Conservation (phyloP, 1,140 invertebrate genomes). For the Aphelinus atriplicis region DNA sequence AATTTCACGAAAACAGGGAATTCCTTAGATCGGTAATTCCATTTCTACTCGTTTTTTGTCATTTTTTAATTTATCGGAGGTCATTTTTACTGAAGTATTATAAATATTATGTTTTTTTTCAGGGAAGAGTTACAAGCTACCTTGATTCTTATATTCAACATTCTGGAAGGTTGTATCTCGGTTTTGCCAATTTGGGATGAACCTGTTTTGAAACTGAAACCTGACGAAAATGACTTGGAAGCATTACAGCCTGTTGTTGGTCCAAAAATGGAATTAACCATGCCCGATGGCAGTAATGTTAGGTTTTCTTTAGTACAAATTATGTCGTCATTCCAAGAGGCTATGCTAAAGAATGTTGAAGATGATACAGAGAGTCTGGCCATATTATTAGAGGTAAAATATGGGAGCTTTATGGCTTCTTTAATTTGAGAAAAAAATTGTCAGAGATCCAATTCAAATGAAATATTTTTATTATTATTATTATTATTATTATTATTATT, state of each 20-base stretch:
- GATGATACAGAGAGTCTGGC: conserved; percentile 81
- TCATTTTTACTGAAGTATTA: conserved; percentile 45
- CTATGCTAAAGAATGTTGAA: conserved; percentile 70
- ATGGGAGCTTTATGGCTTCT: no score
- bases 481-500: no score
- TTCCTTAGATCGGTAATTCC: conserved; percentile 50
- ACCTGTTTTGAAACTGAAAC: conserved; percentile 62
- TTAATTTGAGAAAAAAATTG: no score
- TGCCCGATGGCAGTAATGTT: conserved; percentile 74
- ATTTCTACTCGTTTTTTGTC: not conserved
- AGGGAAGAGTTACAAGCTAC: conserved; percentile 66
- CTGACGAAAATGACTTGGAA: conserved; percentile 52
- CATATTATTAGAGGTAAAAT: conserved; percentile 62
- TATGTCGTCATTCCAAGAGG: conserved; percentile 68
- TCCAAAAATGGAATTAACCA: conserved; percentile 60
- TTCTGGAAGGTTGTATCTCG: conserved; percentile 66
- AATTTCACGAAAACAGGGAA: conserved; percentile 41
- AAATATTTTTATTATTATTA: no score
- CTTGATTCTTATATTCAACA: conserved; percentile 58
- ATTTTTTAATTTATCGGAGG: no score
- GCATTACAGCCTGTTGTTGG: conserved; percentile 62
- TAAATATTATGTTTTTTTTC: conserved; percentile 17
- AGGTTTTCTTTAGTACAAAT: conserved; percentile 67
- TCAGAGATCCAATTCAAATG: no score
- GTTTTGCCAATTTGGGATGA: conserved; percentile 73